phyloP scores from a whole-genome alignment of 2,113 vertebrate species.

The Craseonycteris thonglongyai region DNA sequence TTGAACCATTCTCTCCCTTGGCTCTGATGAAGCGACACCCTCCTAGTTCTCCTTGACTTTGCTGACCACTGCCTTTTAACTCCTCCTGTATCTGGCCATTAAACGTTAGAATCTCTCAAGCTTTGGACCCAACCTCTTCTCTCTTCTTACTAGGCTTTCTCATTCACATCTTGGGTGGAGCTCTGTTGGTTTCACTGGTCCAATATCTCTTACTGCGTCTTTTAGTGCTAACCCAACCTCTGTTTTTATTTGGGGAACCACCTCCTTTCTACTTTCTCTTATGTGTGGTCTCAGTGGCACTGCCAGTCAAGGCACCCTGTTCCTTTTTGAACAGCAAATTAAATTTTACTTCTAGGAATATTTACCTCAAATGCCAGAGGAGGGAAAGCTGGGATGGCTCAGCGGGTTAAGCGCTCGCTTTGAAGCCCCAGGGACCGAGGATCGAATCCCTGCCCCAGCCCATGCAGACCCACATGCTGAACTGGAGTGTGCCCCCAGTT shows the following conservation, averaged over 20 bases:
- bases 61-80: neutral
- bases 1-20: neutral
- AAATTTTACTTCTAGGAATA: neutral
- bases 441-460: too few relatives aligned
- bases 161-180: neutral
- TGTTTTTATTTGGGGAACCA: neutral
- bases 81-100: neutral
- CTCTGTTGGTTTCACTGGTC: neutral
- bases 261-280: neutral
- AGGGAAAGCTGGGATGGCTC: too few relatives aligned
- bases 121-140: neutral
- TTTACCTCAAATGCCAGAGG: neutral
- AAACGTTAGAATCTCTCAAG: neutral
- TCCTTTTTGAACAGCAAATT: neutral
- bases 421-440: too few relatives aligned
- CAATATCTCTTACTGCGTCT: neutral
- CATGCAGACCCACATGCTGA: too few relatives aligned
- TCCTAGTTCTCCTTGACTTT: neutral
- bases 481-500: too few relatives aligned
- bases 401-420: too few relatives aligned
- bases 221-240: neutral
- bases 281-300: neutral
- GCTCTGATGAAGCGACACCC: neutral
- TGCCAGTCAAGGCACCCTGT: neutral
- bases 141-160: neutral